A percentile compares a stretch with the other conserved stretches of the same genome.
These are phyloP conservation scores for Paragorgia papillata DNA, from an alignment of 92 coral and sea anemone species.

Conservation along the genomic window DNA sequence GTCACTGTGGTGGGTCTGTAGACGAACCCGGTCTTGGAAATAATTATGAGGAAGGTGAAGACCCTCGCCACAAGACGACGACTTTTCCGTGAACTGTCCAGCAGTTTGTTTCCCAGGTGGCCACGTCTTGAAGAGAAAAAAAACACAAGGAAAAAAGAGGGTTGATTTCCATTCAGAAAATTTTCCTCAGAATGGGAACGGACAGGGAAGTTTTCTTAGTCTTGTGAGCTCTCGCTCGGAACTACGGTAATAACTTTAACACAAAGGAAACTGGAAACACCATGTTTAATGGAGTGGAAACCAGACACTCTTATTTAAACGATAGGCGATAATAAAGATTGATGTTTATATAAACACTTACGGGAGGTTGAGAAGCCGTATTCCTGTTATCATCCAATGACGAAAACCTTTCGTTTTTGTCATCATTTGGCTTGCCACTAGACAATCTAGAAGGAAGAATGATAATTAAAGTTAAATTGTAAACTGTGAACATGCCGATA, in stretches of 20 bases:
- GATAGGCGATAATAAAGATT: no score
- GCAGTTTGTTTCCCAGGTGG: slow-evolving; percentile 22
- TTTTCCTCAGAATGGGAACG: no score
- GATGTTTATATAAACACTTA: no score
- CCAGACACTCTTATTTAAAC: no score
- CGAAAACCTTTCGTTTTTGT: slow-evolving; percentile 4
- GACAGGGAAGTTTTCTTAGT: no score
- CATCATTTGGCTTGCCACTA: slow-evolving; percentile 2
- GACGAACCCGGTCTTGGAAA: not conserved
- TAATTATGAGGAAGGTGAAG: slow-evolving; percentile 16
- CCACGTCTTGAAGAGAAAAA: slow-evolving; percentile 21
- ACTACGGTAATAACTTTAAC: no score
- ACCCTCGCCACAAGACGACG: slow-evolving; percentile 34
- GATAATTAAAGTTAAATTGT: not conserved
- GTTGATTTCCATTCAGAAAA: no score
- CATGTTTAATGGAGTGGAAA: no score
- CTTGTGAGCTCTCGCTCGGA: no score
- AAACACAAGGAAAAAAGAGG: not conserved
- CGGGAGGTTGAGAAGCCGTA: slow-evolving; percentile 36
- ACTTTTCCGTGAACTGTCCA: slow-evolving; percentile 41
- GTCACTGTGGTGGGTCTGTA: slow-evolving; percentile 35
- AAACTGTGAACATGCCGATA: no score
- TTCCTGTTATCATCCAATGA: not conserved
- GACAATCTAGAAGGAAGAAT: not conserved
- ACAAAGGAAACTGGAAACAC: no score